Conservation (phyloP, 2,888 invertebrate genomes). For the Pterobdella sp. region DNA sequence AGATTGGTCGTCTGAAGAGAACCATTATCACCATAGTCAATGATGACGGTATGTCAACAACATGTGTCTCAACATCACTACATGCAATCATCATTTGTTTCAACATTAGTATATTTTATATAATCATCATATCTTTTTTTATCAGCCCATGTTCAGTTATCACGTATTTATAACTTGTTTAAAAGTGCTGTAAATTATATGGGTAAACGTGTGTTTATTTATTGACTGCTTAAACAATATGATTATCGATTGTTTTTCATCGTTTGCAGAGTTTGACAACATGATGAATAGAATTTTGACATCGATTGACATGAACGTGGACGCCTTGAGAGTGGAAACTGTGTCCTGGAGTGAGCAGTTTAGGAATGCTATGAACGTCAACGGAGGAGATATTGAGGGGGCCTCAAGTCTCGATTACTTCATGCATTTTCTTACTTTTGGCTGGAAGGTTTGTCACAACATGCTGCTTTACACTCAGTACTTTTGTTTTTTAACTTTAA, state of each 20-base stretch:
- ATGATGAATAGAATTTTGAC: constrained; percentile 55
- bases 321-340: constrained; percentile 54
- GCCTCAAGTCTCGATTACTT: constrained; percentile 86
- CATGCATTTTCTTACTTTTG: constrained; percentile 87
- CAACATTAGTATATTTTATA: too few species aligned
- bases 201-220: too few species aligned
- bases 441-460: constrained; percentile 75
- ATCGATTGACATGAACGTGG: constrained; percentile 56
- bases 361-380: constrained; percentile 87
- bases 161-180: too few species aligned
- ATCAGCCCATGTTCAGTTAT: too few species aligned
- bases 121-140: too few species aligned
- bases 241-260: background rate
- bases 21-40: constrained; percentile 58
- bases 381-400: constrained; percentile 64
- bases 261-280: constrained; percentile 55
- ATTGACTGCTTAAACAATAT: too few species aligned
- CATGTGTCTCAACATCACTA: background rate
- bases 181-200: too few species aligned
- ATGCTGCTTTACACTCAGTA: too few species aligned
- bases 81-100: background rate
- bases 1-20: constrained; percentile 55
- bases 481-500: too few species aligned
- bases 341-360: constrained; percentile 95
- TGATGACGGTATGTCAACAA: constrained; percentile 54